Base-by-base conservation (phyloP, 2,888 invertebrate genomes). In the Drosophila mettleri region DNA sequence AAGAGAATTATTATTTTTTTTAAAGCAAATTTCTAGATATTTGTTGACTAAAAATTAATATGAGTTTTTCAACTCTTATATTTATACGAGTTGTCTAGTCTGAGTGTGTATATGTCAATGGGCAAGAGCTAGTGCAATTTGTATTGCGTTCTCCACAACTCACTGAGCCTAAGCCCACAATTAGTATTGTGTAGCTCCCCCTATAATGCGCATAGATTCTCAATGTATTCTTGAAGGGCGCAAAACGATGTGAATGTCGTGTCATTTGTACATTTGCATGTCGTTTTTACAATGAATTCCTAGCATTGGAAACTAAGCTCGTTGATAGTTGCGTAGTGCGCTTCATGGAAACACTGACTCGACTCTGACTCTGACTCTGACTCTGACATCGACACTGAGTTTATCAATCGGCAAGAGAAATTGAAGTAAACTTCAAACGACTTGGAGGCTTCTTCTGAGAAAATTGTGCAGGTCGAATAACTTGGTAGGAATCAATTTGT, bases 181-280 rank as follows among this genome's bases (percentile, higher is more conserved):
- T 82, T 82, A 82, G 58, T 45, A 60, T 60, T 63, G 66, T 49
- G 43, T 52, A 41, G 41, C 58, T 51, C 9, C 24, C 36, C 55
- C 18, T 20, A 8, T 22, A 39, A n/a, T n/a, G n/a, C n/a, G n/a
- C 9, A 14, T 1, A 7, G 2, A 14, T 58, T 36, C 48, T 18
- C 12, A 14, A 5, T 46, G 18, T 9, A 22, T 54, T 34, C 53
- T 39, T 18, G 46, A 24, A 46, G 66, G 41, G 33, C 48, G 18
- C 16, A 27, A 62, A 18, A n/a, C 33, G 10, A 18, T 20, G 33
- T 27, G 43, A 65, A 54, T 75, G 79, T 64, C 74, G 79, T 86
- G 80, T 86, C 88, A 84, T 88, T 84, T 70, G 69, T 69, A 65
- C 76, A 80, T 84, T 84, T 88, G 88, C 83, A 84, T 84, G 83